Evolutionary conservation across 2,888 invertebrate genomes (phyloP).

Genomic region (Acleris cristana): DNA sequence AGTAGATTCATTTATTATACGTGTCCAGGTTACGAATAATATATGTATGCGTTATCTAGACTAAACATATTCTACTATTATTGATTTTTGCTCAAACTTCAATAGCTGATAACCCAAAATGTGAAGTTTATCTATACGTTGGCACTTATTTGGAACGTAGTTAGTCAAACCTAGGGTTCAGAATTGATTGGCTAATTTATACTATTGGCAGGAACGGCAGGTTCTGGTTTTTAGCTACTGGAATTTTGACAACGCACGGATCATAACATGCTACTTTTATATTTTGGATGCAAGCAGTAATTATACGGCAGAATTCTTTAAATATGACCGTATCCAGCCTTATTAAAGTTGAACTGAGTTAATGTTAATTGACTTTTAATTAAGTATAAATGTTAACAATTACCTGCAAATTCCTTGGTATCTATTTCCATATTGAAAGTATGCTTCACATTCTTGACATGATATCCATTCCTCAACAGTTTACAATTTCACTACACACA

Average conservation of each 20-base stretch:
- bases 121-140: conserved; percentile 28
- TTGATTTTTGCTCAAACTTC: conserved; percentile 58
- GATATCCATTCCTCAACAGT: conserved; percentile 7
- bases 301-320: too few species aligned
- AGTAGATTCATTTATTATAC: too few species aligned
- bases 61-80: conserved; percentile 51
- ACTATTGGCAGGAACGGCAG: background rate
- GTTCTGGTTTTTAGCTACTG: too few species aligned
- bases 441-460: conserved; percentile 18
- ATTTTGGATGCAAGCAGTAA: too few species aligned
- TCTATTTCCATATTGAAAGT: conserved; percentile 47
- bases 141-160: conserved; percentile 5
- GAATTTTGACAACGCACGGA: too few species aligned
- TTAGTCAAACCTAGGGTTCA: conserved; percentile 1
- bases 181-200: conserved; percentile 3
- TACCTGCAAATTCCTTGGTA: conserved; percentile 44
- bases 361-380: background rate
- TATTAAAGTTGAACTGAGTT: too few species aligned
- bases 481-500: conserved; percentile 10
- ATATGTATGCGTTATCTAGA: conserved; percentile 26
- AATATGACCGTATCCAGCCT: too few species aligned
- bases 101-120: conserved; percentile 48
- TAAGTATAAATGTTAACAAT: background rate
- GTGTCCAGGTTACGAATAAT: background rate
- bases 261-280: too few species aligned